Conservation (phyloP, 2,113 vertebrate species). For the Fregetta grallaria region DNA sequence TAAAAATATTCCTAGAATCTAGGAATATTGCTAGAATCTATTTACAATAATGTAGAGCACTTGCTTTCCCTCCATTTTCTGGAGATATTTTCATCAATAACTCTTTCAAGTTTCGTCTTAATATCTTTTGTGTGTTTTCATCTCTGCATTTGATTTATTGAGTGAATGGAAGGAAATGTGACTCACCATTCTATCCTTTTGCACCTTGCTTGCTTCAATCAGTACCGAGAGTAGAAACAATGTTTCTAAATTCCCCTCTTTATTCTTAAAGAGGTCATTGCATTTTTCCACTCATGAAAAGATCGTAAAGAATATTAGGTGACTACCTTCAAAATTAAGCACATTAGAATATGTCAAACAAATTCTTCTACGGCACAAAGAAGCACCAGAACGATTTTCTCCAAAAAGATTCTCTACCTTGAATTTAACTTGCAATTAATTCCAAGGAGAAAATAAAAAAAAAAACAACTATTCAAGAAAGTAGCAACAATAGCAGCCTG, state of each 20-base stretch:
- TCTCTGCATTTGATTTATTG: constrained; percentile 17
- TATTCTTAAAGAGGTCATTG: not conserved
- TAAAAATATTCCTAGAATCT: not conserved
- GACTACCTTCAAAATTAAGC: not conserved
- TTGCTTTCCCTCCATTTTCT: not conserved
- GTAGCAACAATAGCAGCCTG: not conserved
- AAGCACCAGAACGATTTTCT: not conserved
- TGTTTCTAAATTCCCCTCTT: not conserved
- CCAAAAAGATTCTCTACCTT: not conserved
- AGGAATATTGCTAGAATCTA: not conserved
- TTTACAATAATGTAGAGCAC: not conserved
- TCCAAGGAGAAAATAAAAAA: not conserved
- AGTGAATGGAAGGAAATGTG: not conserved
- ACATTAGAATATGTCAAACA: not conserved
- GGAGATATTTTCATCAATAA: constrained; percentile 12
- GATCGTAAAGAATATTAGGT: not conserved
- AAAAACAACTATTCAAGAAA: not conserved
- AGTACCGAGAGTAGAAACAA: not conserved
- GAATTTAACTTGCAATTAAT: not conserved
- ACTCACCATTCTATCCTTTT: not conserved
- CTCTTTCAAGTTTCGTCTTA: not conserved
- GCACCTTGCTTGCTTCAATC: not conserved
- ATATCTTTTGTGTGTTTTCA: constrained; percentile 1
- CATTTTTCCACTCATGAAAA: not conserved
- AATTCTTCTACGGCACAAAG: not conserved